Evolutionary conservation across 2,888 invertebrate species (phyloP).

Genomic region (Troides helena): DNA sequence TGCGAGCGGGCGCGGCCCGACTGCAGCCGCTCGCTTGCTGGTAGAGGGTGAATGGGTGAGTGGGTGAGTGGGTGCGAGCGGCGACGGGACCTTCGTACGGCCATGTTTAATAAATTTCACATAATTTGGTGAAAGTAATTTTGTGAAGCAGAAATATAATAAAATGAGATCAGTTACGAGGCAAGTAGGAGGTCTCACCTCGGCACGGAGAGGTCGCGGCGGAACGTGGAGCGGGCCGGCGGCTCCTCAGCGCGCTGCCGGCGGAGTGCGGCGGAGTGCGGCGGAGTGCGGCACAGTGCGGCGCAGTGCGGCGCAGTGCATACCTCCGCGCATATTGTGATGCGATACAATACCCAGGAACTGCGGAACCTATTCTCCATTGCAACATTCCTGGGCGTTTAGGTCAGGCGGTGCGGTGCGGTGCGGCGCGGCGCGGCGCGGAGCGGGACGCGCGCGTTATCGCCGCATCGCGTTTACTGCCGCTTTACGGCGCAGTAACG

Average conservation of each 20-base stretch:
- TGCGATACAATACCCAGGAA: background rate
- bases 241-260: background rate
- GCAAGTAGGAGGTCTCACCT: background rate
- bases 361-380: background rate
- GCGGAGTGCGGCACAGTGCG: too few relatives aligned
- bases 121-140: too few relatives aligned
- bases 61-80: too few relatives aligned
- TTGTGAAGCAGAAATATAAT: too few relatives aligned
- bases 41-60: too few relatives aligned
- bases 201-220: background rate
- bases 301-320: too few relatives aligned
- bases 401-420: background rate
- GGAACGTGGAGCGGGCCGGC: background rate
- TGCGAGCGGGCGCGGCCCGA: too few relatives aligned
- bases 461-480: conserved; percentile 9
- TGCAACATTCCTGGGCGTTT: background rate
- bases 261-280: background rate
- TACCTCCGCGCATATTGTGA: too few relatives aligned
- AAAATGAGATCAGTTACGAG: too few relatives aligned
- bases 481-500: conserved; percentile 15
- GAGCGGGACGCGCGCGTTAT: background rate
- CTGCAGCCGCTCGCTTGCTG: too few relatives aligned
- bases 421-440: background rate
- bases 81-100: too few relatives aligned
- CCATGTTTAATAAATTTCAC: too few relatives aligned